Evolutionary conservation across 1,140 invertebrate genomes (phyloP).

Genomic region (Idris sp.): DNA sequence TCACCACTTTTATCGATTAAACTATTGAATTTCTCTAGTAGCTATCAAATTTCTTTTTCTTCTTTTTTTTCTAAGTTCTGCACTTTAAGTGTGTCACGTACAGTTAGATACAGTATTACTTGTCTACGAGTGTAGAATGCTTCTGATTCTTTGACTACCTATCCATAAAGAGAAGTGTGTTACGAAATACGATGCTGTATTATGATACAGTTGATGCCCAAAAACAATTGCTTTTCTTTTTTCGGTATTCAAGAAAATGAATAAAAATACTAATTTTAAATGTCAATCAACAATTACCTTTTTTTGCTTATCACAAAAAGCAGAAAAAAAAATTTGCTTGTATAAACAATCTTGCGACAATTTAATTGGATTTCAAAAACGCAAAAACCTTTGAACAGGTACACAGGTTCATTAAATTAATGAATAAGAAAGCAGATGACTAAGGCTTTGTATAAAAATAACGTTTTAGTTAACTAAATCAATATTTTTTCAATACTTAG

Average conservation of each 20-base stretch:
- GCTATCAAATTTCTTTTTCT: slow-evolving; percentile 9
- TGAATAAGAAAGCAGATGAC: slow-evolving; percentile 16
- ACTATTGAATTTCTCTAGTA: slow-evolving; percentile 5
- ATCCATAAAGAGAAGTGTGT: slow-evolving; percentile 26
- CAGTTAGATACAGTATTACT: slow-evolving; percentile 8
- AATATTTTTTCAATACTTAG: slow-evolving; percentile 16
- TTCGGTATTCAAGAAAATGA: slow-evolving; percentile 1
- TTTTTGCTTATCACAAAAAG: too few relatives aligned
- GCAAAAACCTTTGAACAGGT: slow-evolving; percentile 9
- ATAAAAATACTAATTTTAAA: too few relatives aligned
- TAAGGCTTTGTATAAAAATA: slow-evolving; percentile 13
- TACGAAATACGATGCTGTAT: slow-evolving; percentile 8
- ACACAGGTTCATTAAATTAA: slow-evolving; percentile 28
- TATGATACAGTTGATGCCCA: neutral
- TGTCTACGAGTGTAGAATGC: slow-evolving; percentile 29
- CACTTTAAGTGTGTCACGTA: slow-evolving; percentile 22
- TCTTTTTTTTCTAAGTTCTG: slow-evolving; percentile 1
- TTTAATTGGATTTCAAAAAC: too few relatives aligned
- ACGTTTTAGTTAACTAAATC: slow-evolving; percentile 13
- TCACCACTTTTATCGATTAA: too few relatives aligned
- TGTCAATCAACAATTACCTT: too few relatives aligned
- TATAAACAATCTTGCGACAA: too few relatives aligned
- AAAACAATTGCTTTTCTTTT: slow-evolving; percentile 11
- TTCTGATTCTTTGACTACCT: slow-evolving; percentile 24
- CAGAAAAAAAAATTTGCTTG: too few relatives aligned